Evolutionary conservation across 2,113 vertebrate species (phyloP).

Genomic region (Gnathonemus echidnorhynchus): DNA sequence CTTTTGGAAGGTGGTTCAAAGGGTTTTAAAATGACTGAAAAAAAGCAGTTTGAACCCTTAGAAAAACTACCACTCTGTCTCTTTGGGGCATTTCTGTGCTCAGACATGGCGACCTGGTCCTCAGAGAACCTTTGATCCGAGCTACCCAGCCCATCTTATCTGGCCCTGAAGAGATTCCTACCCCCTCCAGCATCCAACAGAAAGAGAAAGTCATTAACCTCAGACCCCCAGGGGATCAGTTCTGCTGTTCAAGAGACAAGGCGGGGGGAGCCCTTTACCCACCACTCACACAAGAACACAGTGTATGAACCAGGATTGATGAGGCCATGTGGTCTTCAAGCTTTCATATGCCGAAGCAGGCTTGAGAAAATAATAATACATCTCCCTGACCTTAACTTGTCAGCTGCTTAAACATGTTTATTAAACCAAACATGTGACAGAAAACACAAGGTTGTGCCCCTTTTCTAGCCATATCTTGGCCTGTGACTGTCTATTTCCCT

Average conservation of each 20-base stretch:
- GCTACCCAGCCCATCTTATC: constrained; percentile 58
- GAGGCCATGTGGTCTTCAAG: constrained; percentile 59
- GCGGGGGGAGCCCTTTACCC: constrained; percentile 47
- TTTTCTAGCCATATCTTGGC: not conserved
- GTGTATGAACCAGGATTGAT: constrained; percentile 56
- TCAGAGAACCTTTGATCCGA: constrained; percentile 62
- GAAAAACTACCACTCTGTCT: not conserved
- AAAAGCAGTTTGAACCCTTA: not conserved
- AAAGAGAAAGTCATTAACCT: constrained; percentile 63
- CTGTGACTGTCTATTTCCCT: not conserved
- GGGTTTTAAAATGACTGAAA: not conserved
- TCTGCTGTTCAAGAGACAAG: constrained; percentile 64
- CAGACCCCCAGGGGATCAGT: constrained; percentile 49
- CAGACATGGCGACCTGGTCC: constrained; percentile 56
- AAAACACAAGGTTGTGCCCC: not conserved
- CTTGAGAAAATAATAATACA: constrained; percentile 45
- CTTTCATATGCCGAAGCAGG: constrained; percentile 60
- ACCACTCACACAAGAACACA: constrained; percentile 53
- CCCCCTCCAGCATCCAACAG: constrained; percentile 19
- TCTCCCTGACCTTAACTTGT: not conserved
- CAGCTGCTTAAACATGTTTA: not conserved
- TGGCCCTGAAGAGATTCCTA: constrained; percentile 45
- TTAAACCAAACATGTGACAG: not conserved
- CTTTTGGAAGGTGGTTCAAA: not conserved
- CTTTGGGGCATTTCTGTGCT: constrained; percentile 32